Evolutionary conservation across 2,888 invertebrate species (phyloP).

Genomic region (Diaperis boleti): DNA sequence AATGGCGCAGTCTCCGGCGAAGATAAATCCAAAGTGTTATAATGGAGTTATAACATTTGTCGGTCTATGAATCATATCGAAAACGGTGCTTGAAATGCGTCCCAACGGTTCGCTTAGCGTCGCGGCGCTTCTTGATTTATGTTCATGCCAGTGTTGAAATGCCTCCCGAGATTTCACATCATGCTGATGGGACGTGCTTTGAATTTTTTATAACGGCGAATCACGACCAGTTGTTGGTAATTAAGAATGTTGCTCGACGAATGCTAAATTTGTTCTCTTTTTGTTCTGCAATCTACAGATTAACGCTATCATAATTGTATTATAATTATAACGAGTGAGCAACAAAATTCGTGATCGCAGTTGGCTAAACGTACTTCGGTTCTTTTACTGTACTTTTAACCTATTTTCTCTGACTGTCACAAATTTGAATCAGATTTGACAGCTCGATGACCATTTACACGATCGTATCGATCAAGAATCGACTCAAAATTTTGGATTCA

Average conservation of each 20-base stretch:
- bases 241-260: background rate
- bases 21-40: constrained; percentile 36
- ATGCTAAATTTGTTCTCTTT: too few relatives aligned
- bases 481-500: too few relatives aligned
- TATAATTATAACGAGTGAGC: too few relatives aligned
- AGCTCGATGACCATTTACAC: too few relatives aligned
- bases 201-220: constrained; percentile 22
- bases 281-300: too few relatives aligned
- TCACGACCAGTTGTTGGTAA: background rate
- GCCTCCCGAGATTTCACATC: constrained; percentile 38
- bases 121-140: constrained; percentile 55
- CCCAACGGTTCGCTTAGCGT: constrained; percentile 59
- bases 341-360: too few relatives aligned
- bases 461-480: too few relatives aligned
- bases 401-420: too few relatives aligned
- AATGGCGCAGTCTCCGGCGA: background rate
- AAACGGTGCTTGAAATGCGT: constrained; percentile 53
- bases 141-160: constrained; percentile 21
- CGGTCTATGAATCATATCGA: constrained; percentile 58
- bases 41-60: constrained; percentile 56
- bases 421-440: too few relatives aligned
- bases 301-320: too few relatives aligned
- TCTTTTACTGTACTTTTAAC: too few relatives aligned
- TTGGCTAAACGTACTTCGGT: too few relatives aligned
- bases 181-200: constrained; percentile 36